A percentile compares a stretch with the other conserved stretches of the same genome.
These are phyloP conservation scores for Stegodyphus mimosarum DNA, from an alignment of 1,140 invertebrate species.

Conservation along the genomic window DNA sequence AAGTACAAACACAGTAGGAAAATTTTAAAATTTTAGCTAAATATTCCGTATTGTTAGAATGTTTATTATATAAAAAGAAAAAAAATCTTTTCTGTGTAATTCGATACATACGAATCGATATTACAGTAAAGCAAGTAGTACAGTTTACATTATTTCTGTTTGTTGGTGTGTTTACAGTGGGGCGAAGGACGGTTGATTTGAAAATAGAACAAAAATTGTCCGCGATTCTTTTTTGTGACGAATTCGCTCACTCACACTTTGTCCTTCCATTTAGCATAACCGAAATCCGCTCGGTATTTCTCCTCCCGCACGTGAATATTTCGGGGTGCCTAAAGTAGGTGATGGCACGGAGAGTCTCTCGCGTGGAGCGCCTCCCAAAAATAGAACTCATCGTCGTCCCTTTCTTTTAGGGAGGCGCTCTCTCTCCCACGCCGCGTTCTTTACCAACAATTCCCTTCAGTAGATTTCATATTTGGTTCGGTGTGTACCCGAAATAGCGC, in stretches of 20 bases:
- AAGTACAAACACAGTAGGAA: too few species aligned
- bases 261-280: background rate
- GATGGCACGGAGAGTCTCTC: constrained; percentile 13
- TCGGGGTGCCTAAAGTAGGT: constrained; percentile 50
- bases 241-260: too few species aligned
- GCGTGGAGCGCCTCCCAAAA: constrained; percentile 15
- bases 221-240: background rate
- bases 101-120: too few species aligned
- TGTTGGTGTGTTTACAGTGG: too few species aligned
- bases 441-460: constrained; percentile 20
- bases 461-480: constrained; percentile 54
- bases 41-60: too few species aligned
- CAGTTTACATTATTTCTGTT: too few species aligned
- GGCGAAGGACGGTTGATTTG: constrained; percentile 11
- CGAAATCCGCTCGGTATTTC: constrained; percentile 3
- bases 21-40: too few species aligned
- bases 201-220: constrained; percentile 10
- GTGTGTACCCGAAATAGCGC: constrained; percentile 42
- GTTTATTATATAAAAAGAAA: too few species aligned
- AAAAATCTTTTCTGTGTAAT: too few species aligned
- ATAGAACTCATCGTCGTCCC: constrained; percentile 14
- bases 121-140: too few species aligned
- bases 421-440: constrained; percentile 31
- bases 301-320: constrained; percentile 22
- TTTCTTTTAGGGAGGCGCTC: constrained; percentile 5